Conservation (phyloP, 2,797 vertebrate species). For the Graptemys geographica region DNA sequence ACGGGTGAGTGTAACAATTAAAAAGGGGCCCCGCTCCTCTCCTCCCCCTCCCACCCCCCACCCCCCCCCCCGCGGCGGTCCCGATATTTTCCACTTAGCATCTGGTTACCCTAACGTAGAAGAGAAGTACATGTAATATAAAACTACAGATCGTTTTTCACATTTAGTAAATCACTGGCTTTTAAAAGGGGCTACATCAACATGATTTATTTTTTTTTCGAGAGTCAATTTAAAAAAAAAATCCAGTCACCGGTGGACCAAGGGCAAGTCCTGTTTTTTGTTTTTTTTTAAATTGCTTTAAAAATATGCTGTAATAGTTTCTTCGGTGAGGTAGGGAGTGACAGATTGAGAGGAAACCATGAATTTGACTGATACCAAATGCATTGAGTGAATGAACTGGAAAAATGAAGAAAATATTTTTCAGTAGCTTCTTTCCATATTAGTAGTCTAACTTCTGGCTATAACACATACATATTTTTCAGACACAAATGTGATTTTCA, state of each 20-base stretch:
- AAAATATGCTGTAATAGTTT: neutral
- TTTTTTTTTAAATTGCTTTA: neutral
- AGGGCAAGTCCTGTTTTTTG: neutral
- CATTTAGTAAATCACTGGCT: neutral
- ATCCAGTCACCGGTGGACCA: too few relatives aligned
- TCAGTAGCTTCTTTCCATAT: neutral
- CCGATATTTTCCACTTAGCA: too few relatives aligned
- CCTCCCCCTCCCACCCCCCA: too few relatives aligned
- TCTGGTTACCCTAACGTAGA: neutral
- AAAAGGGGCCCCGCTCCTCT: too few relatives aligned
- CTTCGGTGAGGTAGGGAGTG: neutral
- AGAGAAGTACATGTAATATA: neutral
- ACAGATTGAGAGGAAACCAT: neutral
- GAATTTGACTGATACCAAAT: neutral
- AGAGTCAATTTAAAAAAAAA: neutral
- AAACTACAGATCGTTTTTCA: neutral
- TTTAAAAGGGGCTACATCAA: neutral
- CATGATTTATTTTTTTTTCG: neutral
- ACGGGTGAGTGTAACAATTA: too few relatives aligned
- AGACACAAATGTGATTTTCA: neutral
- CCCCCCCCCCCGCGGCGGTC: too few relatives aligned
- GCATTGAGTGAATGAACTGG: neutral
- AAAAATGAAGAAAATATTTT: neutral
- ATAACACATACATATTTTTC: neutral
- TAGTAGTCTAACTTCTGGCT: neutral